A percentile compares a stretch with the other conserved stretches of the same genome.
Conservation (phyloP, 2,113 vertebrate species). For the Leptobrachium ailaonicum region DNA sequence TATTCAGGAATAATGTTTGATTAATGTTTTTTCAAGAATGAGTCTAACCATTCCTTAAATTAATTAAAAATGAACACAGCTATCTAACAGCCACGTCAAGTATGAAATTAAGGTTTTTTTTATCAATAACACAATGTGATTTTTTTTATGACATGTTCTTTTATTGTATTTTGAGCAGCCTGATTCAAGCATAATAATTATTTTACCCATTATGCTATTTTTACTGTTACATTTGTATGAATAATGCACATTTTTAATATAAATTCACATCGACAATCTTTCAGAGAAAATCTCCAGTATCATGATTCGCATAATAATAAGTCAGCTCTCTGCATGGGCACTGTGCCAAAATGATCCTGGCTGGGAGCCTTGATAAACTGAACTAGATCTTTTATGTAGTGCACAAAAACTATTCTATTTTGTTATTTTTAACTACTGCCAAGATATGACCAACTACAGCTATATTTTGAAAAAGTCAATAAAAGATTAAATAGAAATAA, state of each 20-base stretch:
- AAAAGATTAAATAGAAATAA: slow-evolving; percentile 25
- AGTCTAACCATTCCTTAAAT: no score
- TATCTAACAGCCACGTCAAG: no score
- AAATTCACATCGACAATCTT: slow-evolving; percentile 15
- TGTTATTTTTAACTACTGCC: slow-evolving; percentile 36
- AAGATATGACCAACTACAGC: slow-evolving; percentile 38
- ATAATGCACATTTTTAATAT: not conserved
- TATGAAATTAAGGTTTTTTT: no score
- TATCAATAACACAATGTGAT: no score
- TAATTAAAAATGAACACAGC: no score
- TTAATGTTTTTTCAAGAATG: no score
- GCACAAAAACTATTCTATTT: slow-evolving; percentile 29
- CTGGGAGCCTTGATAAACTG: slow-evolving; percentile 36
- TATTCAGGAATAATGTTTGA: no score
- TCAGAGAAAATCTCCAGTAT: slow-evolving; percentile 17
- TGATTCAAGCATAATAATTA: not conserved
- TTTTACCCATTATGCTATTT: not conserved
- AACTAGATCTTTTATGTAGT: slow-evolving; percentile 39
- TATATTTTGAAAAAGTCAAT: not conserved
- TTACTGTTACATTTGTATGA: not conserved
- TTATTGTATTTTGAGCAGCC: no score
- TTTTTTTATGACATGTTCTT: no score
- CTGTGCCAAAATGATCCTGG: slow-evolving; percentile 29
- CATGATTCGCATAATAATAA: slow-evolving; percentile 30
- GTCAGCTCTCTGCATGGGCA: slow-evolving; percentile 18